Evolutionary conservation across 2,888 invertebrate genomes (phyloP).

Genomic region (Electrophaes corylata): DNA sequence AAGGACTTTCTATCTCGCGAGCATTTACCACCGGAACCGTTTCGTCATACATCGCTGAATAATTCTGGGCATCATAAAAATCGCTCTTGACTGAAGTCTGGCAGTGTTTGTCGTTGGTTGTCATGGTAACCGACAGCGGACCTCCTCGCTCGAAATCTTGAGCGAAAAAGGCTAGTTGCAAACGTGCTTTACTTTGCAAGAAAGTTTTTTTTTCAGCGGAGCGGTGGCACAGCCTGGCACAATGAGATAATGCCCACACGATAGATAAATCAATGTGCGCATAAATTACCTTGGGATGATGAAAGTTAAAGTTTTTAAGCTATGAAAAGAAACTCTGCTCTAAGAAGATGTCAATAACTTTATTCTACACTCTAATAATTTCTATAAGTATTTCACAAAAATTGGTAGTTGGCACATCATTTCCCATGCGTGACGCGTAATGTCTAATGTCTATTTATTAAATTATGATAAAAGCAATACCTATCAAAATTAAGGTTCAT

Average conservation of each 20-base stretch:
- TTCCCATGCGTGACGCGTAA: slow-evolving; percentile 35
- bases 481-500: not conserved
- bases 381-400: slow-evolving; percentile 57
- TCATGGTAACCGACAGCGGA: slow-evolving; percentile 65
- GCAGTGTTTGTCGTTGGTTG: slow-evolving; percentile 77
- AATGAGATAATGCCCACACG: slow-evolving; percentile 33
- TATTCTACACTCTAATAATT: slow-evolving; percentile 60
- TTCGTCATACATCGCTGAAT: slow-evolving; percentile 83
- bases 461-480: not conserved
- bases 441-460: not conserved
- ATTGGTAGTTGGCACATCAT: slow-evolving; percentile 51
- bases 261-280: slow-evolving; percentile 41
- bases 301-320: slow-evolving; percentile 2
- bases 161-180: slow-evolving; percentile 48
- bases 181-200: slow-evolving; percentile 30
- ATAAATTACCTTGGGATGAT: slow-evolving; percentile 31
- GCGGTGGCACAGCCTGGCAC: slow-evolving; percentile 40
- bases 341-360: slow-evolving; percentile 58
- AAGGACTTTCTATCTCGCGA: slow-evolving; percentile 81
- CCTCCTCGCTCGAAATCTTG: slow-evolving; percentile 52
- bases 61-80: slow-evolving; percentile 47
- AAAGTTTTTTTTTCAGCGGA: slow-evolving; percentile 33
- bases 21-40: slow-evolving; percentile 83
- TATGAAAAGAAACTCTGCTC: slow-evolving; percentile 38
- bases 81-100: slow-evolving; percentile 62